Evolutionary conservation across 2,113 vertebrate species (phyloP), one percentile per base, ranked within the genome.

Genomic region (Erinaceus europaeus): DNA sequence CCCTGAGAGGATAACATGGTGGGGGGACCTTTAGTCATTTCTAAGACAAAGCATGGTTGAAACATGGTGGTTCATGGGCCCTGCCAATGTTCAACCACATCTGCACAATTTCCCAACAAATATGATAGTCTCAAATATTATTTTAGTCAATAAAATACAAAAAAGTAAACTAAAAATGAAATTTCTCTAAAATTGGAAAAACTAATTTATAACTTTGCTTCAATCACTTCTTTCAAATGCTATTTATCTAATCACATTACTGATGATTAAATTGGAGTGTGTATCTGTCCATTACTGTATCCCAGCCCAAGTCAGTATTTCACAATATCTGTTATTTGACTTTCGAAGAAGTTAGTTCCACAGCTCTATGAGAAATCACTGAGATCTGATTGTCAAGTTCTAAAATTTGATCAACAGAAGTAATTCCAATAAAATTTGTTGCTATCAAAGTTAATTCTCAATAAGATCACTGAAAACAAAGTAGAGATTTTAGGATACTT

Each of bases 121-220:
- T n/a, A n/a, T n/a, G 52, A 83, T 0, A 48, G 2, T 2, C 1
- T 78, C 55, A 57, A 29, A 11, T 57, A 68, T n/a, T n/a, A n/a
- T 23, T 1, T 75, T 61, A 64, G n/a, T 64, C 27, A 84, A 25
- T 15, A 32, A 74, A 11, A 74, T 9, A 50, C 69, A 29, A 29
- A 57, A 9, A 65, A 50, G 61, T n/a, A 64, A 42, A n/a, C 9
- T 3, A 44, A 82, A 87, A 50, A 64, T 84, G 42, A 76, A 83
- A 76, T 86, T 57, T 64, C 14, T 72, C 76, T 64, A 53, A 13
- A 44, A 23, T 80, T 32, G 62, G 65, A 95, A 83, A 79, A 50
- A 84, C 5, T 3, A 5, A 29, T 2, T 77, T 4, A 88, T 23
- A 20, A 85, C 5, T 76, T 71, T 15, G 1, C 18, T 36, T 81